Conservation (phyloP, 2,797 vertebrate species). For the Heteromormyrus szaboi region DNA sequence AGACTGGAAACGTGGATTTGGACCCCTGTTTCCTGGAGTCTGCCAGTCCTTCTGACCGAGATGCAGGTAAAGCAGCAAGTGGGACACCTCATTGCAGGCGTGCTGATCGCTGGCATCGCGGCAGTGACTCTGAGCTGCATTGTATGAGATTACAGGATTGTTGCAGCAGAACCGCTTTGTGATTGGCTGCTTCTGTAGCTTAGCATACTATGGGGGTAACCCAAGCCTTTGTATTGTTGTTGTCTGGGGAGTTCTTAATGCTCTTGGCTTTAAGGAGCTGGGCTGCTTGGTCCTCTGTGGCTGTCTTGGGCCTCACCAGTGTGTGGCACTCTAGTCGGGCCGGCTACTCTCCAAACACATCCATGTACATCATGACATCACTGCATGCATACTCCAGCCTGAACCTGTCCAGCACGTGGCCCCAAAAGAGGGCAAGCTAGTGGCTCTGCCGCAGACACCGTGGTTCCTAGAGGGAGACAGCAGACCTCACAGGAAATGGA, state of each 20-base stretch:
- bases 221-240: not conserved
- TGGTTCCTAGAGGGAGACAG: constrained; percentile 50
- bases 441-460: constrained; percentile 55
- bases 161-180: not conserved
- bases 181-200: not conserved
- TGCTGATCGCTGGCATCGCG: not conserved
- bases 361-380: constrained; percentile 33
- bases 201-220: not conserved
- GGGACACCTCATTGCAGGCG: not conserved
- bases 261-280: not conserved
- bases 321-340: too few species aligned
- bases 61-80: constrained; percentile 47
- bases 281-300: not conserved
- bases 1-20: constrained; percentile 47
- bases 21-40: constrained; percentile 68
- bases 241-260: not conserved
- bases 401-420: constrained; percentile 85
- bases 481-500: constrained; percentile 36
- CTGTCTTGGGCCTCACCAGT: not conserved
- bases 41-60: constrained; percentile 42
- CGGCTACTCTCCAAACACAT: not conserved
- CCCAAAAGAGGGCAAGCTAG: constrained; percentile 66
- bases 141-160: not conserved
- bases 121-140: not conserved
- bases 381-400: constrained; percentile 52